phyloP scores from a whole-genome alignment of 2,888 invertebrate species.

The Lasius platythorax region DNA sequence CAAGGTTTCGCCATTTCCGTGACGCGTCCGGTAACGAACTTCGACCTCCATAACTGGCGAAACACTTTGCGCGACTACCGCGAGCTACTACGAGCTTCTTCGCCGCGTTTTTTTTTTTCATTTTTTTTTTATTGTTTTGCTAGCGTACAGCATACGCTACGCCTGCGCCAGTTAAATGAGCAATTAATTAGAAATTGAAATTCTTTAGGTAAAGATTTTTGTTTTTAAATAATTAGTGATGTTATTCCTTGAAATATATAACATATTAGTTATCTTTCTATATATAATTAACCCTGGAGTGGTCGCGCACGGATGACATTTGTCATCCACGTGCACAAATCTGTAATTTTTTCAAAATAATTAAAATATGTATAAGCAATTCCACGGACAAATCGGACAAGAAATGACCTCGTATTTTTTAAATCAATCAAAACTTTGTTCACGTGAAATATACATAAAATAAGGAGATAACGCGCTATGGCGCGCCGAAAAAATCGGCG shows the following conservation, averaged over 20 bases:
- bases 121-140: slow-evolving; percentile 66
- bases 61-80: slow-evolving; percentile 69
- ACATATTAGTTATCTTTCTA: neutral
- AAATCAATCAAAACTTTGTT: no score
- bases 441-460: no score
- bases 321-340: no score
- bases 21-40: slow-evolving; percentile 76
- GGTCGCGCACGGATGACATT: no score
- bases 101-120: slow-evolving; percentile 20
- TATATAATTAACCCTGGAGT: no score
- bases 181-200: neutral
- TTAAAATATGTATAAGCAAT: no score
- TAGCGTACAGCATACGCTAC: neutral
- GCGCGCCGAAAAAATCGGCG: no score
- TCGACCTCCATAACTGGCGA: slow-evolving; percentile 74
- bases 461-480: no score
- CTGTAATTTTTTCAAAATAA: no score
- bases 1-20: slow-evolving; percentile 78
- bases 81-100: slow-evolving; percentile 56
- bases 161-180: neutral
- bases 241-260: neutral
- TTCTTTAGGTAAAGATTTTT: neutral
- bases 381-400: no score
- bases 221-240: neutral
- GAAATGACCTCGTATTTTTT: no score